Conservation (phyloP, 2,113 vertebrate species). For the Leuciscus idus region DNA sequence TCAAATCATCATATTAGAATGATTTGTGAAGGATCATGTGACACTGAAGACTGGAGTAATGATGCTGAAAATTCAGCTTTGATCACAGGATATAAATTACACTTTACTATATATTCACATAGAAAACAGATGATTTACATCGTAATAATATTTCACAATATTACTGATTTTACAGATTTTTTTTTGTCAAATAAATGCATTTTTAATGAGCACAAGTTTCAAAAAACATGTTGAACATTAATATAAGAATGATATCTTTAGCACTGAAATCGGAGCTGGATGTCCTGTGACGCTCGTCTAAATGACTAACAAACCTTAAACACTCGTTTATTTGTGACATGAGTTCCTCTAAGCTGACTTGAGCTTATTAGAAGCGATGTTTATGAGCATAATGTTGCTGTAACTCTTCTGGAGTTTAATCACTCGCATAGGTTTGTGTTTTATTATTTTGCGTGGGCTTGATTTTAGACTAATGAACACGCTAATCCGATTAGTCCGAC, state of each 20-base stretch:
- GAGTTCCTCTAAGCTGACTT: not conserved
- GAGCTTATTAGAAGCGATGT: not conserved
- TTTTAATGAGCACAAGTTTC: too few species aligned
- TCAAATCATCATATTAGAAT: not conserved
- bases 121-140: not conserved
- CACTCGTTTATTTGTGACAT: not conserved
- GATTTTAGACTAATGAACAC: not conserved
- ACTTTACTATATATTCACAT: too few species aligned
- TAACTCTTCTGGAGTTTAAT: conserved; percentile 8
- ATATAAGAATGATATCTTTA: not conserved
- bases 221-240: too few species aligned
- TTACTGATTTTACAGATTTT: not conserved
- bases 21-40: conserved; percentile 13
- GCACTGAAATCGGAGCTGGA: not conserved
- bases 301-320: not conserved
- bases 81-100: not conserved
- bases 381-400: not conserved
- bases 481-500: conserved; percentile 18
- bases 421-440: conserved; percentile 11
- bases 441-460: conserved; percentile 10
- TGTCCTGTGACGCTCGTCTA: not conserved
- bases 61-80: not conserved
- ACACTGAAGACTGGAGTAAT: not conserved
- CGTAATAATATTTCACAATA: not conserved
- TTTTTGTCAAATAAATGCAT: not conserved